These are phyloP conservation scores for Antechinus flavipes DNA, from an alignment of 2,113 vertebrate genomes.

Conservation along the genomic window DNA sequence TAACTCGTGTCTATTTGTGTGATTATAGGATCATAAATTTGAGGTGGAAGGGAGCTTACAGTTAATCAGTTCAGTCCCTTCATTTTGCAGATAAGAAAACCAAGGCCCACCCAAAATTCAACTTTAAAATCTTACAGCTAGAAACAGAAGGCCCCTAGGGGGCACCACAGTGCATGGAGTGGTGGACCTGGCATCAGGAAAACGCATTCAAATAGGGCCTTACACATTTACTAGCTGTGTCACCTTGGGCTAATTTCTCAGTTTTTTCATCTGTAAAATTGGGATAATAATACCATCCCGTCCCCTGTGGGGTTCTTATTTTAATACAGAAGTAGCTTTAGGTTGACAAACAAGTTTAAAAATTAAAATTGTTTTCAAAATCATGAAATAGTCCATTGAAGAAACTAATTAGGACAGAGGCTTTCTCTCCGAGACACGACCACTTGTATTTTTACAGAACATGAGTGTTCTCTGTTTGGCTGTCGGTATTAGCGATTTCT, in stretches of 20 bases:
- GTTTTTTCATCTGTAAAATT: not conserved
- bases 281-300: too few relatives aligned
- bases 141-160: not conserved
- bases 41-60: not conserved
- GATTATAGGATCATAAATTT: not conserved
- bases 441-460: slow-evolving; percentile 93
- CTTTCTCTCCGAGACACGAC: slow-evolving; percentile 91
- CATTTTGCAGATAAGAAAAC: not conserved
- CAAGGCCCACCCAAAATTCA: not conserved
- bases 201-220: not conserved
- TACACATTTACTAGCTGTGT: not conserved
- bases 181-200: not conserved
- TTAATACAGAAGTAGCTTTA: slow-evolving; percentile 90
- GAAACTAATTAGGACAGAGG: slow-evolving; percentile 94
- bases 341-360: slow-evolving; percentile 90
- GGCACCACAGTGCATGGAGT: not conserved
- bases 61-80: not conserved
- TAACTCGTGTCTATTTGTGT: not conserved
- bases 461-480: slow-evolving; percentile 99
- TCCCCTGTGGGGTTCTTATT: not conserved
- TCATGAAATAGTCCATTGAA: too few relatives aligned
- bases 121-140: not conserved
- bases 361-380: slow-evolving; percentile 80
- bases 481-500: slow-evolving; percentile 98
- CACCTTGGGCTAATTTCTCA: not conserved